These are phyloP conservation scores for Porites rus DNA, from an alignment of 92 coral and sea anemone species.

Conservation along the genomic window DNA sequence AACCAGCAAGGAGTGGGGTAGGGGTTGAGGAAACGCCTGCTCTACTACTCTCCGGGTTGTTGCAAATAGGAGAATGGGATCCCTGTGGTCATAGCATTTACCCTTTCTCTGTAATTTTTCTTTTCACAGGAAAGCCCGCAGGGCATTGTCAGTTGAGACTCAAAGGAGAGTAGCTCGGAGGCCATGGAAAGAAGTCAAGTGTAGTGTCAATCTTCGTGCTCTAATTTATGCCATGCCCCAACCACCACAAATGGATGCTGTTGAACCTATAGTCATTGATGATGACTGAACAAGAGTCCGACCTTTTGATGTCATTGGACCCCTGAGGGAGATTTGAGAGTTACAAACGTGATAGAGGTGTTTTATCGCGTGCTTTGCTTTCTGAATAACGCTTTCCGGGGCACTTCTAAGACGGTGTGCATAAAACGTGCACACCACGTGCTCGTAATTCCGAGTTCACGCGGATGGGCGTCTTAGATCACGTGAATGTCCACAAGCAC, in stretches of 20 bases:
- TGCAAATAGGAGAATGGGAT: neutral
- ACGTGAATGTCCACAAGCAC: neutral
- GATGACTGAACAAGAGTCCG: conserved; percentile 59
- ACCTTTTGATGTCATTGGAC: neutral
- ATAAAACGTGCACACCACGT: neutral
- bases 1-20: no score
- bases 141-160: conserved; percentile 66
- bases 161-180: conserved; percentile 86
- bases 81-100: neutral
- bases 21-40: no score
- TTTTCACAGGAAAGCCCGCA: conserved; percentile 84
- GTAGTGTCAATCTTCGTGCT: conserved; percentile 84
- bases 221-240: conserved; percentile 62
- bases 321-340: neutral
- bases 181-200: conserved; percentile 95
- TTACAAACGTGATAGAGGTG: conserved; percentile 1
- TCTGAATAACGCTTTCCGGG: neutral
- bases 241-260: conserved; percentile 52
- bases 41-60: neutral
- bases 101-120: neutral
- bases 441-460: neutral
- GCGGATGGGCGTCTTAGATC: neutral
- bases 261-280: conserved; percentile 87
- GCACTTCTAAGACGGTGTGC: neutral
- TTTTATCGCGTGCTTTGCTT: neutral